These are phyloP conservation scores for Caenorhabditis japonica DNA, from an alignment of 2,888 invertebrate genomes.

Conservation along the genomic window DNA sequence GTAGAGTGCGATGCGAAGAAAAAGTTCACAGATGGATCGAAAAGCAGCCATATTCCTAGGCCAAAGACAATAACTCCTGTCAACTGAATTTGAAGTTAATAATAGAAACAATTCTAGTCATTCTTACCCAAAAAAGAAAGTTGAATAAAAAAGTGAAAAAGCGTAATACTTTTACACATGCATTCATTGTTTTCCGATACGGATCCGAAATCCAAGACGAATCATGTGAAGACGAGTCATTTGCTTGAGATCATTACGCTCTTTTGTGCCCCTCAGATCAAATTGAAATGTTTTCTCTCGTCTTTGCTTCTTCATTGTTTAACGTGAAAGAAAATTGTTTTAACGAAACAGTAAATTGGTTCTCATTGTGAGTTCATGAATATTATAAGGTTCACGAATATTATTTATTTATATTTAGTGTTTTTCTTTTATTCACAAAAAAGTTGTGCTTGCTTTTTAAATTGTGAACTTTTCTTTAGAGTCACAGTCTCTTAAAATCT, in stretches of 20 bases:
- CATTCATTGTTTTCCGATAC: slow-evolving; percentile 54
- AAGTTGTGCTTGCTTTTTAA: too few relatives aligned
- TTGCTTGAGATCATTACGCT: slow-evolving; percentile 18
- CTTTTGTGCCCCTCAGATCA: slow-evolving; percentile 18
- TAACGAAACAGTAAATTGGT: too few relatives aligned
- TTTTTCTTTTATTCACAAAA: too few relatives aligned
- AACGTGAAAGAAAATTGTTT: too few relatives aligned
- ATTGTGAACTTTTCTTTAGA: too few relatives aligned
- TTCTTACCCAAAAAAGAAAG: slow-evolving; percentile 68
- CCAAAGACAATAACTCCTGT: slow-evolving; percentile 84
- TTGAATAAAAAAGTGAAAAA: slow-evolving; percentile 65
- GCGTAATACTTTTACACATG: slow-evolving; percentile 61
- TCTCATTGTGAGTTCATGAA: too few relatives aligned
- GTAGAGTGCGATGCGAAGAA: slow-evolving; percentile 81
- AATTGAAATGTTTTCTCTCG: slow-evolving; percentile 20
- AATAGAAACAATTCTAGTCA: too few relatives aligned
- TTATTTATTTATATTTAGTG: too few relatives aligned
- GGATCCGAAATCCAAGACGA: slow-evolving; percentile 20
- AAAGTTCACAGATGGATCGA: slow-evolving; percentile 83
- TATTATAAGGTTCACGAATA: too few relatives aligned
- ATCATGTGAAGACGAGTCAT: slow-evolving; percentile 35
- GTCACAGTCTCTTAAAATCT: too few relatives aligned
- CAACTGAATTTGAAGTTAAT: too few relatives aligned
- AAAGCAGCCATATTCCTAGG: slow-evolving; percentile 85
- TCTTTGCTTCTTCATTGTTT: slow-evolving; percentile 3